Evolutionary conservation across 2,888 invertebrate species (phyloP).

Genomic region (Thumatha senex): DNA sequence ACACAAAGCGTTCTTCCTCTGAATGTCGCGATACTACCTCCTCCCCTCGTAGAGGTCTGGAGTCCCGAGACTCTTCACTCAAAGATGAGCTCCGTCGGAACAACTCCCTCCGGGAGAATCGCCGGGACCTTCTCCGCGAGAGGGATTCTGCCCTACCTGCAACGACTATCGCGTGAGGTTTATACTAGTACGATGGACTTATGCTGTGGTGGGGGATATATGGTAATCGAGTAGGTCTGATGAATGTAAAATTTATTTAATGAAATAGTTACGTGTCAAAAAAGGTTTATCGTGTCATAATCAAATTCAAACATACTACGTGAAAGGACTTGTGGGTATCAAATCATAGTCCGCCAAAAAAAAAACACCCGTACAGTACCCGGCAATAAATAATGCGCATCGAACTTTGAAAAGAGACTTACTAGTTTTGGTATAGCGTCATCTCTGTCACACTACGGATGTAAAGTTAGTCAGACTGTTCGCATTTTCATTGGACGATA

Average conservation of each 20-base stretch:
- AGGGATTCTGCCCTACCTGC: constrained; percentile 53
- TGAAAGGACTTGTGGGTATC: no score
- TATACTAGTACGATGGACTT: constrained; percentile 7
- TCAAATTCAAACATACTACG: not conserved
- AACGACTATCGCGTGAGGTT: constrained; percentile 65
- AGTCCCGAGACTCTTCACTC: constrained; percentile 61
- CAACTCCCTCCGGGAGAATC: constrained; percentile 68
- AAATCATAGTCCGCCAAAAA: no score
- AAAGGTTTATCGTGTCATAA: not conserved
- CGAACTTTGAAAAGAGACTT: no score
- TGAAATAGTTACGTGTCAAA: not conserved
- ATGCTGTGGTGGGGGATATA: constrained; percentile 11
- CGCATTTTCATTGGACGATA: no score
- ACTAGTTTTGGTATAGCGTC: no score
- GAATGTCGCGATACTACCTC: constrained; percentile 72
- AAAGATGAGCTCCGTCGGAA: constrained; percentile 71
- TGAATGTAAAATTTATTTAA: not conserved
- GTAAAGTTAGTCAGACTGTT: no score
- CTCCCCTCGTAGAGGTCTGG: constrained; percentile 66
- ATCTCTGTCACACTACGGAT: no score
- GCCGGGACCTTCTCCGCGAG: constrained; percentile 54
- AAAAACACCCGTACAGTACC: no score
- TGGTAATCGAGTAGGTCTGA: constrained; percentile 16
- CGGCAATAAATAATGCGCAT: no score
- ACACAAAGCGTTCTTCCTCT: constrained; percentile 78